Evolutionary conservation across 1,140 invertebrate species (phyloP), one percentile per base, ranked within the genome.

Genomic region (Drosophila gunungcola): DNA sequence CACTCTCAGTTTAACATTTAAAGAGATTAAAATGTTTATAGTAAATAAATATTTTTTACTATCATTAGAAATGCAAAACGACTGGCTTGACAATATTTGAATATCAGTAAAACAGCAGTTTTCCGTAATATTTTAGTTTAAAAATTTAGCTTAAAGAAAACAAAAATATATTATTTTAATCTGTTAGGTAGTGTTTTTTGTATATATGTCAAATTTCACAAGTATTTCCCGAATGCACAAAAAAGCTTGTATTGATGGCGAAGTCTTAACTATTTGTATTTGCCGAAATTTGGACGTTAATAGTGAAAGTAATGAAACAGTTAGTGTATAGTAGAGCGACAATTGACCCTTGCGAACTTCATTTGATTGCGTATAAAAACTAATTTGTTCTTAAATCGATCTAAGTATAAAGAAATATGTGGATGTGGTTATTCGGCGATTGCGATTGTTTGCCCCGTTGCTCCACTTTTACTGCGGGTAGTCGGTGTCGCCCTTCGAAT

Each of bases 401-500:
- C 67, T 70, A 70, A 34, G 62, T 57, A 55, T 73, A 80, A 83
- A 61, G 62, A 73, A 62, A 62, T 64, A 43, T 82, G 43, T 45
- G 6, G 51, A 67, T 62, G 34, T 70, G 51, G 62, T 64, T 69
- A 85, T 90, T 89, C 76, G 84, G 72, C 75, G 77, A 56, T 55
- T 74, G 61, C 77, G 52, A 64, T 45, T 60, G 46, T 61, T 43
- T 45, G 48, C 36, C 46, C 53, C 52, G 41, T 9, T 34, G 11
- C 13, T 62, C 6, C 4, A 9, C 10, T 12, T 51, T 48, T 78
- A 84, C 63, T 90, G 72, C 34, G 85, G 77, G 45, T 86, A 90
- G 74, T 91, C 89, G 52, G 86, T 89, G 72, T 94, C 93, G 49
- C 95, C 95, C 91, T 96, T 95, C 12, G 95, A 94, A 75, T 95